Percentiles rank a stretch among this genome's conserved stretches.
These are phyloP conservation scores for Ellobium chinense DNA, from an alignment of 2,888 invertebrate genomes.

Conservation along the genomic window DNA sequence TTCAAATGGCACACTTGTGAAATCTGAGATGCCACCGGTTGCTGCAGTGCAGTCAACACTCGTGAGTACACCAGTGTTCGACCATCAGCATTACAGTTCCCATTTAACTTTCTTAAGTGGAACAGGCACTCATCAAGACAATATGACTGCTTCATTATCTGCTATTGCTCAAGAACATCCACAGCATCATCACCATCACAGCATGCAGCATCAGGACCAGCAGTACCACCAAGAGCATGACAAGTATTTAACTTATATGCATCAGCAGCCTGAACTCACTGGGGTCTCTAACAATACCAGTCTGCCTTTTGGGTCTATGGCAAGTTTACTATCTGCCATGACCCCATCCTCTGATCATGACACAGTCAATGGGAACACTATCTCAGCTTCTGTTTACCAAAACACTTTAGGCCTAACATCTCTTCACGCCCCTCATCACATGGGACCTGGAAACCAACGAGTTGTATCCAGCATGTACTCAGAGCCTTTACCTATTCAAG, in stretches of 20 bases:
- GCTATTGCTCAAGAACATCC: background rate
- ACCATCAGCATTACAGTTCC: background rate
- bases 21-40: background rate
- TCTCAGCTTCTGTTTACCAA: slow-evolving; percentile 4
- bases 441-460: background rate
- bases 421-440: background rate
- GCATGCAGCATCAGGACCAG: background rate
- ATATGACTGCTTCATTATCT: background rate
- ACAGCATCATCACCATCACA: background rate
- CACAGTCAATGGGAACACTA: background rate
- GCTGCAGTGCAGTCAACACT: background rate
- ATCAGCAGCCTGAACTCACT: background rate
- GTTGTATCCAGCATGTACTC: background rate
- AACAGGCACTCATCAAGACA: background rate
- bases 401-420: background rate
- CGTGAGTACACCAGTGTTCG: too few species aligned
- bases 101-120: background rate
- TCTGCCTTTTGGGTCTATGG: background rate
- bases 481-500: background rate
- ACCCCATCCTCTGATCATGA: background rate
- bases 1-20: too few species aligned
- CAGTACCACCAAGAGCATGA: background rate
- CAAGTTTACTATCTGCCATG: slow-evolving; percentile 6
- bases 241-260: background rate
- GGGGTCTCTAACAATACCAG: background rate